Evolutionary conservation across 2,888 invertebrate species (phyloP), one percentile per base, ranked within the genome.

Genomic region (Scelioninae gen. 2): DNA sequence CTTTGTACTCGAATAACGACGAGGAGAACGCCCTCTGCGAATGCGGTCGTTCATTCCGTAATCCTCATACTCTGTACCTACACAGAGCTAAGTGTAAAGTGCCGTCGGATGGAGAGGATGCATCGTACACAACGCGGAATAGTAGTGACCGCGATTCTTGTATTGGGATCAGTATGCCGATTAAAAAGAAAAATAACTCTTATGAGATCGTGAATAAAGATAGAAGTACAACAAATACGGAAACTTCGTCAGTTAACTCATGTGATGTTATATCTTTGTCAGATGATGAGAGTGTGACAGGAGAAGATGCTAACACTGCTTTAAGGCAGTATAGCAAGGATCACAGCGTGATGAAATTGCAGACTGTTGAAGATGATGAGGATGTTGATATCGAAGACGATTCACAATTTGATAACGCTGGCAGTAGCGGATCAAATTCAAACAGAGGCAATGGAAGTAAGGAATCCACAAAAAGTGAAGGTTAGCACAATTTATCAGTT

Each of bases 111-210:
- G 13, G 58, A 10, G 64, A 70, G 6, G 25, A 15, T n/a, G 9
- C 19, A 4, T 61, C 37, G 9, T 15, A 9, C 9, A 11, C 73
- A 0, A 75, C 78, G 5, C 58, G 78, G 11, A 79, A 65, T 41
- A 80, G 76, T 65, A 81, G 77, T 67, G 83, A 85, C 57, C 74
- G 78, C n/a, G 82, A 83, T 69, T 82, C 83, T 25, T 81, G 81
- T 16, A 81, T 81, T 72, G 84, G 83, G 15, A 83, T 86, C 48
- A 84, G 79, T 35, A 84, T 85, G 57, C 85, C 83, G 11, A 85
- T 85, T 22, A 86, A 86, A 58, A 85, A 85, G 63, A 83, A 81
- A 45, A 84, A 86, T 64, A 78, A 85, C 79, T 84, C 83, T 0
- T 86, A 85, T 72, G 83, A 85, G 71, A 81, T 86, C 67, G 83